phyloP scores from a whole-genome alignment of 1,140 invertebrate genomes.

The Saccostrea echinata region DNA sequence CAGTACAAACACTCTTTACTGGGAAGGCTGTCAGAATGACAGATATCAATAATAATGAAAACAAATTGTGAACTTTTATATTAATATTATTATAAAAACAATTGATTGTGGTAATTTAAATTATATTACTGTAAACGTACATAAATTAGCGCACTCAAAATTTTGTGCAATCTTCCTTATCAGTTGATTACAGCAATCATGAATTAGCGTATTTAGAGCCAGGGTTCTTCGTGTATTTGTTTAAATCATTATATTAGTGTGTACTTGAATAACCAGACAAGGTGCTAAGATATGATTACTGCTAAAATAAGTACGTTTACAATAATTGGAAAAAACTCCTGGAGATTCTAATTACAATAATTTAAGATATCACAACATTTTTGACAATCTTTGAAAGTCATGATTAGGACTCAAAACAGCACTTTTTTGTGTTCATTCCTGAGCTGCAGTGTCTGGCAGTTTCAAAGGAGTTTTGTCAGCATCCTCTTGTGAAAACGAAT shows the following conservation, averaged over 20 bases:
- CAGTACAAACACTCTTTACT: slow-evolving; percentile 20
- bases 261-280: too few species aligned
- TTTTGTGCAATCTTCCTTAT: too few species aligned
- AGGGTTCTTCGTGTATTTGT: too few species aligned
- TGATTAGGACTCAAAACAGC: not conserved
- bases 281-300: too few species aligned
- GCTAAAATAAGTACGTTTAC: not conserved
- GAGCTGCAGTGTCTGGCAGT: not conserved
- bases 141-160: too few species aligned
- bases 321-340: not conserved
- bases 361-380: slow-evolving; percentile 25
- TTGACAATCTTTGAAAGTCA: not conserved
- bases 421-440: not conserved
- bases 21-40: slow-evolving; percentile 24
- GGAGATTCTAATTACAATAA: not conserved
- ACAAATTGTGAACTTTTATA: not conserved
- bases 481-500: not conserved
- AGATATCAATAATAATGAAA: slow-evolving; percentile 4
- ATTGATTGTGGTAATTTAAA: not conserved
- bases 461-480: not conserved
- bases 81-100: not conserved
- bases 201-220: too few species aligned
- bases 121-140: not conserved
- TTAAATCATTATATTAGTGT: too few species aligned
- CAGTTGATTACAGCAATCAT: too few species aligned